Base-by-base conservation (phyloP, 1,140 invertebrate genomes). In the Philopotamus ludificatus region DNA sequence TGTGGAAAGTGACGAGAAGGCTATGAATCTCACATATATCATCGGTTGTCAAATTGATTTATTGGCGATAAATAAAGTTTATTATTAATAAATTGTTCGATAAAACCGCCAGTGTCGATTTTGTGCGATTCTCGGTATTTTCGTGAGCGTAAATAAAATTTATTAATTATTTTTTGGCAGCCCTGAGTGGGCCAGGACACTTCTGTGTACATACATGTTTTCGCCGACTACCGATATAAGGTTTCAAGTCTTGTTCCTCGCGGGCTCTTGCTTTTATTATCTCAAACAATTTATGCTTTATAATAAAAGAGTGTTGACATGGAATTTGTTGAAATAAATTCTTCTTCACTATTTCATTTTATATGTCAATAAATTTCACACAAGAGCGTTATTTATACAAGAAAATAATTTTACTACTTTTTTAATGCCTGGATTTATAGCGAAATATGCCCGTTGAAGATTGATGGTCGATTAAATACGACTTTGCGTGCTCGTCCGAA, bases 161-260 rank as follows among this genome's bases (percentile, higher is more conserved):
- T n/a, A n/a, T n/a, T n/a, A n/a, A n/a, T n/a, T n/a, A n/a, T n/a
- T n/a, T n/a, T n/a, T n/a, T n/a, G n/a, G n/a, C 54, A 57, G n/a
- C 54, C 58, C 42, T 60, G 58, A 20, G 16, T n/a, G 18, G 26
- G 39, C 26, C 42, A 23, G 15, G 26, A 49, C 58, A 60, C 58
- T 60, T 60, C 44, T 60, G 42, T 26, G 58, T 60, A 60, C 57
- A n/a, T n/a, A n/a, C n/a, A 45, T 12, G 58, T 49, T 47, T 51
- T 20, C 54, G 44, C 53, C 62, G 63, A 68, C 66, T 57, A 65
- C 66, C 50, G 41, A 60, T 68, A 68, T 68, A 68, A 58, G 51
- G 66, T 68, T 68, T 68, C 66, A 68, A 55, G 66, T 28, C 62
- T 55, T 65, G 63, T 68, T 61, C 57, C 39, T 51, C 41, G 50